Conservation (phyloP, 2,113 vertebrate genomes). For the Sula dactylatra region DNA sequence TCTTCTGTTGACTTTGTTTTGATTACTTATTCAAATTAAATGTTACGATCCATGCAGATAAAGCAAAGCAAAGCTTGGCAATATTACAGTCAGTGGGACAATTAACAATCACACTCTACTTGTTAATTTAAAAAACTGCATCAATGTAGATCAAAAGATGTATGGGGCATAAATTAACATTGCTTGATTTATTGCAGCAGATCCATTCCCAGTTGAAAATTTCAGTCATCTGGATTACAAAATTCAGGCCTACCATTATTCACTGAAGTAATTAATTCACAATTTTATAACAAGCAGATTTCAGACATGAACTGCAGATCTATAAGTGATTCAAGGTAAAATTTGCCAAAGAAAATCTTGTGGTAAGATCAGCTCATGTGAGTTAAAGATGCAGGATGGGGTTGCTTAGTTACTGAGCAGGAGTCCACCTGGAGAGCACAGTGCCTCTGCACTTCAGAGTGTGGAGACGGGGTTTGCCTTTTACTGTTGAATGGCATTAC, state of each 20-base stretch:
- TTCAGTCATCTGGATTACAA: background rate
- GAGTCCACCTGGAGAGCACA: background rate
- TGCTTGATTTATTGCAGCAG: background rate
- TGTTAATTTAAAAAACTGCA: background rate
- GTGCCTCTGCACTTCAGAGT: background rate
- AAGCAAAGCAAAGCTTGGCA: background rate
- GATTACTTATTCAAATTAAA: background rate
- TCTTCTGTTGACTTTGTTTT: background rate
- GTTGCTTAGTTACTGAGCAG: constrained; percentile 31
- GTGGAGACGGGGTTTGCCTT: background rate
- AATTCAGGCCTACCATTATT: background rate
- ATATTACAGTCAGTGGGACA: background rate
- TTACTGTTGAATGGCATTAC: background rate
- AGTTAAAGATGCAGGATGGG: background rate
- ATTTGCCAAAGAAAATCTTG: background rate
- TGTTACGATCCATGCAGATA: background rate
- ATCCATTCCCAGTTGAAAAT: background rate
- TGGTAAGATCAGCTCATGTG: background rate
- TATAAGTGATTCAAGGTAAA: background rate
- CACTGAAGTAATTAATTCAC: background rate
- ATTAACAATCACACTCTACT: background rate
- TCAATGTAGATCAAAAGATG: background rate
- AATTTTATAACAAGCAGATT: background rate
- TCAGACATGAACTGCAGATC: background rate
- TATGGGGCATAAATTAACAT: background rate